Base-by-base conservation (phyloP, 2,113 vertebrate genomes). In the Myotis brandtii region DNA sequence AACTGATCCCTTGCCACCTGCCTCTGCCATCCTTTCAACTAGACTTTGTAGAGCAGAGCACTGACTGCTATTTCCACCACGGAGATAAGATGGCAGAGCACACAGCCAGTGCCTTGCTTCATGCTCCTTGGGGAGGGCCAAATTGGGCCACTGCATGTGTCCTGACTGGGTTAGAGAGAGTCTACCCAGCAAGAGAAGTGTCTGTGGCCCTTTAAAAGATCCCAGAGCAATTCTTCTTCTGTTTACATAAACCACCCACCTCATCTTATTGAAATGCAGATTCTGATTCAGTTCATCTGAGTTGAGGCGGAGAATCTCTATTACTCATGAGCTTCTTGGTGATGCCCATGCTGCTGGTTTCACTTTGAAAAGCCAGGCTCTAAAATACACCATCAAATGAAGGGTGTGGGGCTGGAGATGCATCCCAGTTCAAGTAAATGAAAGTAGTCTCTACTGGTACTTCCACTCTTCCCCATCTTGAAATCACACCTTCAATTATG, bases 401-500 rank as follows among this genome's bases (percentile, higher is more conserved):
- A 93, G 34, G n/a, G 4, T 18, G 3, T 30, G n/a, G 13, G 23
- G 34, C 12, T 69, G 34, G 50, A 13, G 56, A 37, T 34, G 17
- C 16, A 69, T 48, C 43, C 17, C 54, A 34, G 34, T 73, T 79
- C 46, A 81, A 48, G 67, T 5, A 67, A 50, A 89, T 32, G 20
- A 46, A 95, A n/a, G 13, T n/a, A 40, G 34, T 11, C 54, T 37
- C 52, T 50, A 72, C 46, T 46, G 6, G 46, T 46, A 46, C 27
- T 91, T 93, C 18, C 32, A 62, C 54, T 86, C 37, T 52, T n/a
- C 34, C 27, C 3, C 7, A 43, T 54, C 82, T 86, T 89, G 34
- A 82, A 93, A 87, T 81, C 20, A 52, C 30, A 94, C 50, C 80
- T 89, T 70, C 80, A 70, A 32, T 91, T 43, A 89, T 75, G 18